Evolutionary conservation across 2,113 vertebrate species (phyloP), one percentile per base, ranked within the genome.

Genomic region (Xenopus laevis): DNA sequence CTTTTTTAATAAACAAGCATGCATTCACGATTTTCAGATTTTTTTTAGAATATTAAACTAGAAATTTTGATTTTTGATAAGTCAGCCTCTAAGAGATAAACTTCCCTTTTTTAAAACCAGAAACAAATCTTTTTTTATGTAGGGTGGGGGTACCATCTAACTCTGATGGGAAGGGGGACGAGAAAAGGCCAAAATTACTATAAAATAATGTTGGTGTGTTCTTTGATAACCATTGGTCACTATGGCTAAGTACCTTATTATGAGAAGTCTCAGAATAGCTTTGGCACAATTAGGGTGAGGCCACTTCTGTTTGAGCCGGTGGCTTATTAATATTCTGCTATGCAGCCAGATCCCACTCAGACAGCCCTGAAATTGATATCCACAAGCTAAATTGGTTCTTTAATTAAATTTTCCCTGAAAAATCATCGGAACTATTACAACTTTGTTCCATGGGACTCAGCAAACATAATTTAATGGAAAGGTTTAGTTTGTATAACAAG

Each of bases 361-460:
- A 81, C 73, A 83, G 53, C 70, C 81, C 66, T 57, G 74, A 80
- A 80, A 83, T 83, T 85, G 81, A 86, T 81, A 83, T 78, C 77
- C 81, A 85, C 78, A 64, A 83, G 80, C 74, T 83, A 87, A 83
- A 85, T 60, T 21, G 20, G 65, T 75, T 83, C 75, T 82, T 80
- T 85, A 83, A 84, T 86, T 87, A 84, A 83, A 84, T 84, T 83
- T 81, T 71, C 75, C 78, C 79, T 80, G 79, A 86, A 85, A 71
- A 81, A 84, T 81, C 78, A 82, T 79, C 72, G 61, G 81, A 62
- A 57, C 67, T 68, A 74, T 81, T 81, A 76, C 81, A 82, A 83
- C 15, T 80, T 77, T 71, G 81, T 82, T 17, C 40, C 63, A 63
- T 10, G 33, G 80, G 68, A 79, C 17, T 33, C 2, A 0, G 20